These are phyloP conservation scores for Hyphantria cunea DNA, from an alignment of 1,140 invertebrate species.

Conservation along the genomic window DNA sequence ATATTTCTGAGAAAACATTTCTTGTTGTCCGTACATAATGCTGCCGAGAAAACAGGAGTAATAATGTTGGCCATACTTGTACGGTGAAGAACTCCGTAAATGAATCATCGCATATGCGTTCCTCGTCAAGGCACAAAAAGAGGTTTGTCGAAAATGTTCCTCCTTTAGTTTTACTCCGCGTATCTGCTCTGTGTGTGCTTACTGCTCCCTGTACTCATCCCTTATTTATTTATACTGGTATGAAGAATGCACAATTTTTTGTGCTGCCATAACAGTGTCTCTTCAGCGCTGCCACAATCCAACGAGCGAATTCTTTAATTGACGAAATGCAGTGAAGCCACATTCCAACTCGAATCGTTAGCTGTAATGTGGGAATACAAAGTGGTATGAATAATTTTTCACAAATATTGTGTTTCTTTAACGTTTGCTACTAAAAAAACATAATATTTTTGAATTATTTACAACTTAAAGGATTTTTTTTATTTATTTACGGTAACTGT, in stretches of 20 bases:
- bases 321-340: conserved; percentile 63
- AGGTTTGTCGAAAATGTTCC: conserved; percentile 79
- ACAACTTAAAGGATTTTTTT: neutral
- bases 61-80: conserved; percentile 78
- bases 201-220: conserved; percentile 64
- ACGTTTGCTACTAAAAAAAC: too few species aligned
- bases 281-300: conserved; percentile 54
- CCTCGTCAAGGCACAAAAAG: conserved; percentile 74
- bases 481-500: too few species aligned
- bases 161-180: conserved; percentile 62
- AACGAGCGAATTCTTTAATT: conserved; percentile 73
- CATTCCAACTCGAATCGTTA: conserved; percentile 62
- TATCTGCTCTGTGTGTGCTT: conserved; percentile 41
- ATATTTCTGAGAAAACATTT: conserved; percentile 79
- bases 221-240: conserved; percentile 80
- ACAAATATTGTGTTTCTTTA: conserved; percentile 20
- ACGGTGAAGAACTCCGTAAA: conserved; percentile 76
- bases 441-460: neutral
- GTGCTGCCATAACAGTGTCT: conserved; percentile 60
- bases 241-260: conserved; percentile 73
- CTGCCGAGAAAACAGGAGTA: conserved; percentile 77
- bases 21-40: conserved; percentile 72
- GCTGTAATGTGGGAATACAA: conserved; percentile 60
- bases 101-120: conserved; percentile 79
- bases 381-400: conserved; percentile 52